phyloP scores from a whole-genome alignment of 2,797 vertebrate genomes.

The Macroramphosus scolopax region DNA sequence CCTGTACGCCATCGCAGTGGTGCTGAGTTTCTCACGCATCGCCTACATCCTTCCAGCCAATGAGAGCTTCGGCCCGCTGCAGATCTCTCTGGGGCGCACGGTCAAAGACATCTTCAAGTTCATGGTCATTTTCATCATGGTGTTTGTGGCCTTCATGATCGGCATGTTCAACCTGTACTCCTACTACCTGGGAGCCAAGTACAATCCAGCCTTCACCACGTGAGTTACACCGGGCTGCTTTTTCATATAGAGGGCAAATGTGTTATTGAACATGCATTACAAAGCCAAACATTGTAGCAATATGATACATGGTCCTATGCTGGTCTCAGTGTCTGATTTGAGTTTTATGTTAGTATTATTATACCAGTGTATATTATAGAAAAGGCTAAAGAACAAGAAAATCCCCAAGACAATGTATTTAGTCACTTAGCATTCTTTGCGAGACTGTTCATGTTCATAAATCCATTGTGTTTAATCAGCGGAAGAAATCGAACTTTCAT shows the following conservation, averaged over 20 bases:
- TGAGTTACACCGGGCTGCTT: no score
- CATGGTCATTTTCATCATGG: slow-evolving; percentile 99
- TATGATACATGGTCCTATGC: no score
- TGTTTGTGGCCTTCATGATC: slow-evolving; percentile 99
- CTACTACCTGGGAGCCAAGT: slow-evolving; percentile 94
- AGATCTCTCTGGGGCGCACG: slow-evolving; percentile 96
- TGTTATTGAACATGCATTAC: no score
- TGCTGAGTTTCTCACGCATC: slow-evolving; percentile 97
- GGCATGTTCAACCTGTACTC: slow-evolving; percentile 99
- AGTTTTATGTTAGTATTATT: no score
- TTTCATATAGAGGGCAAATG: no score
- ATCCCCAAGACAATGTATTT: slow-evolving; percentile 13
- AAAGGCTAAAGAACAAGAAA: background rate
- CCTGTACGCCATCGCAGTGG: slow-evolving; percentile 94
- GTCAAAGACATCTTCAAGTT: slow-evolving; percentile 99
- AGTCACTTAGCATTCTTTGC: slow-evolving; percentile 10
- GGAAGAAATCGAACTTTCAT: slow-evolving; percentile 37
- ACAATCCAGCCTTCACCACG: slow-evolving; percentile 98
- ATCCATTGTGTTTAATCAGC: slow-evolving; percentile 29
- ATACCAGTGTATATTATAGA: no score
- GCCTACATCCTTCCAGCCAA: slow-evolving; percentile 98
- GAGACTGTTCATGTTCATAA: slow-evolving; percentile 40
- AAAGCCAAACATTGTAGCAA: no score
- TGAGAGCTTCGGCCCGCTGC: slow-evolving; percentile 97
- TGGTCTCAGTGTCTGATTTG: no score